Evolutionary conservation across 2,888 invertebrate genomes (phyloP).

Genomic region (Hemithea aestivaria): DNA sequence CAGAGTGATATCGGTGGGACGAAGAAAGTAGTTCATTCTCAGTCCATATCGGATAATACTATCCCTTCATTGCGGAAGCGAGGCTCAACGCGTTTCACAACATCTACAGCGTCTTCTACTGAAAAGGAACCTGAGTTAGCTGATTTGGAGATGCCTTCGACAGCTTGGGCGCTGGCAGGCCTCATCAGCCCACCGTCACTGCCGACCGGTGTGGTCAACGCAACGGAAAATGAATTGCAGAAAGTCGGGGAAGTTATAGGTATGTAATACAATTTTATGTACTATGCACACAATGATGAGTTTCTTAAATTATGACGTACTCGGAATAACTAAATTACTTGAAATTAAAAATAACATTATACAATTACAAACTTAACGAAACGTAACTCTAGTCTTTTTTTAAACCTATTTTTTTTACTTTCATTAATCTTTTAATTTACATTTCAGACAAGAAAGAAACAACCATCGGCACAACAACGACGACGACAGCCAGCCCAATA

Average conservation of each 20-base stretch:
- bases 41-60: slow-evolving; percentile 66
- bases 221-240: slow-evolving; percentile 66
- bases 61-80: slow-evolving; percentile 71
- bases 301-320: too few relatives aligned
- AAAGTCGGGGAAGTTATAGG: slow-evolving; percentile 64
- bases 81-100: slow-evolving; percentile 66
- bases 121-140: slow-evolving; percentile 44
- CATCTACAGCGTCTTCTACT: slow-evolving; percentile 48
- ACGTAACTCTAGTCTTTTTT: background rate
- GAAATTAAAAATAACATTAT: too few relatives aligned
- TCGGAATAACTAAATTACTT: too few relatives aligned
- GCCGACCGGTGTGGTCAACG: slow-evolving; percentile 39
- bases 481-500: slow-evolving; percentile 37
- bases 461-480: slow-evolving; percentile 38
- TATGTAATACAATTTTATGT: slow-evolving; percentile 30
- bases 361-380: too few relatives aligned
- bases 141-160: slow-evolving; percentile 68
- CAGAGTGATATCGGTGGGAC: slow-evolving; percentile 61
- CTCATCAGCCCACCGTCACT: slow-evolving; percentile 60
- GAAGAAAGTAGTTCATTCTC: slow-evolving; percentile 63
- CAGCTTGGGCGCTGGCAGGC: slow-evolving; percentile 75
- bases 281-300: background rate
- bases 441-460: slow-evolving; percentile 60
- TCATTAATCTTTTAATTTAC: background rate
- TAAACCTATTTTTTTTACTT: background rate